Evolutionary conservation across 2,113 vertebrate genomes (phyloP).

Genomic region (Butastur rufipennis): DNA sequence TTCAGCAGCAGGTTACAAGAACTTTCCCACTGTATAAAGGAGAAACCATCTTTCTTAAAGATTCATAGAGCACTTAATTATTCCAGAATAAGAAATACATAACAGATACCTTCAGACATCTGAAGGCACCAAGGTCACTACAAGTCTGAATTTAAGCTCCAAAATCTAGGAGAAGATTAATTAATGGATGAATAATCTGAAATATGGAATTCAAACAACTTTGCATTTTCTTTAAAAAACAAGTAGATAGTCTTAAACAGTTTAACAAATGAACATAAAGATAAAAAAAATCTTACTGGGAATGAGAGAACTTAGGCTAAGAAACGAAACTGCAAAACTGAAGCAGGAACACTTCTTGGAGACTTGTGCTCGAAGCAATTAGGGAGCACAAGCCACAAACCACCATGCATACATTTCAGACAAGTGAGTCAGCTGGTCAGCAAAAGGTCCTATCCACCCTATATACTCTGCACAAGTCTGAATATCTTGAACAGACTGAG

Average conservation of each 20-base stretch:
- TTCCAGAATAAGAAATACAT: background rate
- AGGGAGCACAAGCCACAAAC: background rate
- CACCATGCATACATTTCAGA: background rate
- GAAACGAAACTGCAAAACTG: background rate
- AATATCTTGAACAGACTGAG: background rate
- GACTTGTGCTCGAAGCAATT: background rate
- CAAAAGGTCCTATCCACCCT: background rate
- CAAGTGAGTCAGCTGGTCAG: background rate
- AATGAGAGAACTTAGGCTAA: background rate
- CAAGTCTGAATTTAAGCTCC: background rate
- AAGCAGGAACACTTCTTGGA: background rate
- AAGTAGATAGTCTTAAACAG: background rate
- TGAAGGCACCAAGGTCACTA: background rate
- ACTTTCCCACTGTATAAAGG: background rate
- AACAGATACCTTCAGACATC: background rate
- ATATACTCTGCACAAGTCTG: background rate
- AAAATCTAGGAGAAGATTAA: background rate
- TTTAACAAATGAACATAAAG: background rate
- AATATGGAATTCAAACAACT: background rate
- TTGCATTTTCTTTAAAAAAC: background rate
- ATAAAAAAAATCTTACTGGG: background rate
- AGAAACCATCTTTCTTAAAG: background rate
- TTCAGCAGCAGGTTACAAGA: background rate
- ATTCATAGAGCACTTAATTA: background rate
- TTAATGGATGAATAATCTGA: background rate